These are phyloP conservation scores for Diplodus puntazzo DNA, from an alignment of 2,797 vertebrate genomes.

Conservation along the genomic window DNA sequence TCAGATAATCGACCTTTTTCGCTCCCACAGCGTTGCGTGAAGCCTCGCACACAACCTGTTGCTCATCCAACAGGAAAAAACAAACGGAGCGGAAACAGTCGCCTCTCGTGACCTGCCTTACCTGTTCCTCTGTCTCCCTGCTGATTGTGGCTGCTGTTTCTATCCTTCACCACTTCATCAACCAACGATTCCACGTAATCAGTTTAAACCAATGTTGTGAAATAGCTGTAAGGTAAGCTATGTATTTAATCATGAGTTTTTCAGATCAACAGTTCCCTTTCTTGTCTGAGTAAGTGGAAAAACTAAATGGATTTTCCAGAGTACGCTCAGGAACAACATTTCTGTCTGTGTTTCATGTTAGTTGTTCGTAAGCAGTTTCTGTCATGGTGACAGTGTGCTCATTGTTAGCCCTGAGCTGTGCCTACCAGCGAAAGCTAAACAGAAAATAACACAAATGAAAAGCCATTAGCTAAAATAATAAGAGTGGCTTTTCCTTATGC, in stretches of 20 bases:
- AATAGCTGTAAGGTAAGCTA: neutral
- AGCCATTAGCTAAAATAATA: too few relatives aligned
- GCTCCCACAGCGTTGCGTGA: conserved; percentile 27
- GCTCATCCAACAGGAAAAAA: conserved; percentile 76
- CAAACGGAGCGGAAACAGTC: conserved; percentile 57
- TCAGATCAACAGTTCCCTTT: neutral
- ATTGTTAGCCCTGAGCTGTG: neutral
- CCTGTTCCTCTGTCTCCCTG: conserved; percentile 44
- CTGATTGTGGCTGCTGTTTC: conserved; percentile 7
- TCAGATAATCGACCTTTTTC: conserved; percentile 57
- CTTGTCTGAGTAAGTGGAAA: neutral
- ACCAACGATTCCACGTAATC: neutral
- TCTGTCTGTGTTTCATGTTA: neutral
- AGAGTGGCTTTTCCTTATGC: too few relatives aligned
- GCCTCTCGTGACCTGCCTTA: conserved; percentile 46
- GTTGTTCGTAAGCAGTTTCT: neutral
- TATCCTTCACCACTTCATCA: neutral
- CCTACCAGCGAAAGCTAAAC: too few relatives aligned
- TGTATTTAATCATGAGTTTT: neutral
- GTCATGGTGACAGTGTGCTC: neutral
- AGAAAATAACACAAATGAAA: too few relatives aligned
- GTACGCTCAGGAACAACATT: neutral
- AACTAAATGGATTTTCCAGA: neutral
- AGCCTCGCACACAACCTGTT: conserved; percentile 48
- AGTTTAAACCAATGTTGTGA: neutral